Percentiles rank a stretch among this genome's conserved stretches.
Conservation (phyloP, 2,888 invertebrate species). For the Cetonia aurata region DNA sequence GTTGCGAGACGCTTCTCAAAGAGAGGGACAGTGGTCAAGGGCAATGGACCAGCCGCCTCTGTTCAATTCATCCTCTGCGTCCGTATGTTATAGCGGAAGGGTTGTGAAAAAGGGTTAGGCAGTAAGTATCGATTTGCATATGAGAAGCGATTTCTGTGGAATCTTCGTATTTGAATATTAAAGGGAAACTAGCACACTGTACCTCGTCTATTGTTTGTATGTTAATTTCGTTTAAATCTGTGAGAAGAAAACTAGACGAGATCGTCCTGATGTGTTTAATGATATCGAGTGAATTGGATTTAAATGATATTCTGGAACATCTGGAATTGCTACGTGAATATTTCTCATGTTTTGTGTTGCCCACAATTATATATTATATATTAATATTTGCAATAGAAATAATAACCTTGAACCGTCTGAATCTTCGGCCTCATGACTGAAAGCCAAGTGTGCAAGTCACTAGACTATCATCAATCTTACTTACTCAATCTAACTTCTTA, state of each 20-base stretch:
- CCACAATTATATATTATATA: too few relatives aligned
- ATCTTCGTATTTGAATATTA: conserved; percentile 36
- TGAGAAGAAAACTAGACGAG: conserved; percentile 5
- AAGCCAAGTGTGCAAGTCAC: too few relatives aligned
- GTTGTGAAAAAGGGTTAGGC: conserved; percentile 5
- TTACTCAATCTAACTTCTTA: too few relatives aligned
- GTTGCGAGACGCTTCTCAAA: too few relatives aligned
- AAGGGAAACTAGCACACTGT: conserved; percentile 13
- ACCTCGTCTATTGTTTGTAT: neutral
- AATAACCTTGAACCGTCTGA: too few relatives aligned
- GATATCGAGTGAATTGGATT: neutral
- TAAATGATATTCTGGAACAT: neutral
- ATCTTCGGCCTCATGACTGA: too few relatives aligned
- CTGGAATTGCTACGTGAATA: neutral
- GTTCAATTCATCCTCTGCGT: neutral
- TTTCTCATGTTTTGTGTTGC: too few relatives aligned
- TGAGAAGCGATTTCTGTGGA: conserved; percentile 30
- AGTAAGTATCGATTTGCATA: conserved; percentile 27
- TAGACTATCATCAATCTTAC: too few relatives aligned
- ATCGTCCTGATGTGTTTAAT: neutral
- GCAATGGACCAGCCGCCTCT: conserved; percentile 17
- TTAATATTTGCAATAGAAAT: too few relatives aligned
- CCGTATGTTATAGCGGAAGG: neutral
- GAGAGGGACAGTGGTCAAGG: conserved; percentile 29
- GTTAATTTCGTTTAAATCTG: conserved; percentile 5